Percentiles rank a stretch among this genome's conserved stretches.
phyloP scores from a whole-genome alignment of 2,797 vertebrate genomes.

The Leptoclinus maculatus region DNA sequence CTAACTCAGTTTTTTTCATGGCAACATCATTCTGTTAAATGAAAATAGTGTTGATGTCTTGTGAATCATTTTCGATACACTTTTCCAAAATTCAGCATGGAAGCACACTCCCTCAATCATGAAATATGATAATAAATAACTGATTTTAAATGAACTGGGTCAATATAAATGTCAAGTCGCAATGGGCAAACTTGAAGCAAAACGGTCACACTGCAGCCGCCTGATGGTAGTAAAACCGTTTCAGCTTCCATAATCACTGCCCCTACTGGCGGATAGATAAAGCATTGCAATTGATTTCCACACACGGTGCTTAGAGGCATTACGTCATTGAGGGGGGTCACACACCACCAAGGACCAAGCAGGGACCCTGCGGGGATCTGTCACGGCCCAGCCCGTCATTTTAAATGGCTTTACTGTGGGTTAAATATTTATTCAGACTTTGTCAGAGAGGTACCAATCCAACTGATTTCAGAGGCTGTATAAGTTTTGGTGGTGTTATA shows the following conservation, averaged over 20 bases:
- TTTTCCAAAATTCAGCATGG: neutral
- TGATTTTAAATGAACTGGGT: neutral
- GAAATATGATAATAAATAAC: neutral
- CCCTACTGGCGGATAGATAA: neutral
- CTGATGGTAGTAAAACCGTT: neutral
- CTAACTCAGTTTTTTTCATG: neutral
- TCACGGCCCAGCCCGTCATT: neutral
- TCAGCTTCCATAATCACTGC: neutral
- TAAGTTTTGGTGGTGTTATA: neutral
- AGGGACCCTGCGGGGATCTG: neutral
- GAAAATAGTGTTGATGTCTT: neutral
- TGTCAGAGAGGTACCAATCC: neutral
- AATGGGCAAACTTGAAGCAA: neutral
- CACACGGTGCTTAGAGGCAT: neutral
- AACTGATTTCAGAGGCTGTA: neutral
- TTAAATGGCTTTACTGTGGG: neutral
- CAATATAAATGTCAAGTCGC: neutral
- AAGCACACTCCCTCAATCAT: neutral
- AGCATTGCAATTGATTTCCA: conserved; percentile 4
- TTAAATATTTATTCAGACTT: neutral
- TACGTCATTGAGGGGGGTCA: neutral
- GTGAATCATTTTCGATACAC: neutral
- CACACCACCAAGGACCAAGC: neutral
- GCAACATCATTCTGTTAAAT: neutral
- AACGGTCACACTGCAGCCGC: neutral